Base-by-base conservation (phyloP, 2,113 vertebrate genomes). In the Forbesichthys agassizii region DNA sequence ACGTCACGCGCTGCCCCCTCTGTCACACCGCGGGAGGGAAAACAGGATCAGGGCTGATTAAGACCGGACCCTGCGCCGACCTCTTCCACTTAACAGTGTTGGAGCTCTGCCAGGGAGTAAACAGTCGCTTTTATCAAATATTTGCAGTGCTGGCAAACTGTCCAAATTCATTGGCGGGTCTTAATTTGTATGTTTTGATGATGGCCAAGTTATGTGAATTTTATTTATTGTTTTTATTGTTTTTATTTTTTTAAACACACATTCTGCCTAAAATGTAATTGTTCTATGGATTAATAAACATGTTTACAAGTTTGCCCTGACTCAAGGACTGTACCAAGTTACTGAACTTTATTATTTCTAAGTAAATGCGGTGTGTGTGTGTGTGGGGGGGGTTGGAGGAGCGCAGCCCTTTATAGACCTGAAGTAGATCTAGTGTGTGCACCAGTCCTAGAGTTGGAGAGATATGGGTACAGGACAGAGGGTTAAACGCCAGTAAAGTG, bases 1-100 rank as follows among this genome's bases (percentile, higher is more conserved):
- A 94, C 95, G 93, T 92, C 88, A 92, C 90, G 92, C 92, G 61
- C 80, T 94, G 91, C 89, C 92, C 90, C 90, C 82, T 82, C 75
- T 68, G 81, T 74, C 82, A 75, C 79, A 77, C 81, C 71, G 42
- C 68, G 54, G 58, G 10, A 69, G 74, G 75, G 70, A 79, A 69
- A 87, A 80, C 78, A 69, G 81, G 80, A 82, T 84, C 33, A 66
- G 66, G 76, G 82, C 80, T 80, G 79, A 86, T 84, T 82, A 77
- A 70, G 27, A 49, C 48, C 63, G 51, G 82, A 20, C 77, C 88
- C 81, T 67, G 3, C 56, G 14, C 3, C 76, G 85, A 89, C 84
- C 81, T 47, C 66, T 79, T 68, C 66, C 61, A 54, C 75, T 13
- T 64, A 27, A 14, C 53, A 20, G 64, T 57, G 18, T 51, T 46